Base-by-base conservation (phyloP, 2,888 invertebrate genomes). In the Empis stercorea region DNA sequence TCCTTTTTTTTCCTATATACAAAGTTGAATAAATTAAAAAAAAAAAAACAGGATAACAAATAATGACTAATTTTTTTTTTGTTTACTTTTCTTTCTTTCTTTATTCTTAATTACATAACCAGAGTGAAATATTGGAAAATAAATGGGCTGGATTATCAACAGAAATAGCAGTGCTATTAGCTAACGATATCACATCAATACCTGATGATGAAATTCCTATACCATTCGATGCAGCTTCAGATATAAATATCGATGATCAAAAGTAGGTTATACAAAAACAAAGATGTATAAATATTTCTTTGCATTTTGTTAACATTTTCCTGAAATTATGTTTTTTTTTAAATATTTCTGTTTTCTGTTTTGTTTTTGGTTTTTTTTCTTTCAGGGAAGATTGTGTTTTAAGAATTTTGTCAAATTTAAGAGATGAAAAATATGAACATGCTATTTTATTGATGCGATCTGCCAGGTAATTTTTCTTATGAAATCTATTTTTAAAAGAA, bases 201-300 rank as follows among this genome's bases (percentile, higher is more conserved):
- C 55, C 60, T 1, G 70, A 73, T 45, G 66, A 70, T 7, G 71
- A 74, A 38, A 73, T 80, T 55, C 76, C 80, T 2, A 73, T 83
- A 49, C 92, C 92, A 1, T 91, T 91, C 63, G 92, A 93, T 71
- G 87, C 88, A 13, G 79, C 87, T 1, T 82, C 86, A 5, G 89
- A 91, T 55, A 76, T 78, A 36, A 78, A 84, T 38, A 83, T 91
- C 50, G 91, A 94, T 59, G 84, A 91, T 61, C 93, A 94, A 71
- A 91, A 86, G 89, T 88, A 72, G 65, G 72, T 67, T 30, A 48
- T 32, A n/a, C n/a, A 44, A 32, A 14, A 23, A 36, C 11, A 44
- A 10, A 32, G 11, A 10, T 39, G 10, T n/a, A 20, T 45, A 13
- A n/a, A n/a, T 27, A 15, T 14, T 44, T 34, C 10, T 38, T 40